Conservation (phyloP, 2,113 vertebrate genomes). For the Xyliphius kryptos region DNA sequence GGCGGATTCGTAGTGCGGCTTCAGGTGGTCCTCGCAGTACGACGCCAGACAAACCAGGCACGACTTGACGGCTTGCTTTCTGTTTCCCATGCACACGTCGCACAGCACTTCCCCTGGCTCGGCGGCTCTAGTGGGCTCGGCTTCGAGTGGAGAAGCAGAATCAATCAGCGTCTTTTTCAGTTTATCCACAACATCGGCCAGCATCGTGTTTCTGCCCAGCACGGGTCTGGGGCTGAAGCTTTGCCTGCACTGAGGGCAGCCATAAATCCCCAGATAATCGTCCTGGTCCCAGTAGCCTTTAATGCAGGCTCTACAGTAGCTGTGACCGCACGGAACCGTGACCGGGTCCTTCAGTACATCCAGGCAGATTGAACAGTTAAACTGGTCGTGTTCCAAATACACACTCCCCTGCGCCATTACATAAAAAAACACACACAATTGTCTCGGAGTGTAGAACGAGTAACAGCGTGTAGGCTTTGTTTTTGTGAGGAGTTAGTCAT, state of each 20-base stretch:
- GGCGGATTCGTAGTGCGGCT: conserved; percentile 82
- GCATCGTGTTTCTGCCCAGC: conserved; percentile 63
- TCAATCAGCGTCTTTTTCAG: conserved; percentile 51
- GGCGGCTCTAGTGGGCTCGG: conserved; percentile 36
- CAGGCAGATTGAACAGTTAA: conserved; percentile 67
- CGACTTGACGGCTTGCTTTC: conserved; percentile 82
- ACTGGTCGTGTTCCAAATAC: conserved; percentile 63
- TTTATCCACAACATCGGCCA: conserved; percentile 64
- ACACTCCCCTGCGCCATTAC: conserved; percentile 66
- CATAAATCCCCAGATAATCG: conserved; percentile 55
- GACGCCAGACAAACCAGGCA: conserved; percentile 91
- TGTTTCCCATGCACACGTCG: conserved; percentile 83
- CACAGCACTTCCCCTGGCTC: conserved; percentile 64
- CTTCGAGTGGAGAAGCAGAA: too few species aligned
- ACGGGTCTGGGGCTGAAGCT: conserved; percentile 61
- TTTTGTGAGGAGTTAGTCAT: too few species aligned
- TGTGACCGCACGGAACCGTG: conserved; percentile 68
- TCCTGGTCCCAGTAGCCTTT: conserved; percentile 67
- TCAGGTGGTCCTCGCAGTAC: conserved; percentile 87
- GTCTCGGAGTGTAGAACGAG: too few species aligned
- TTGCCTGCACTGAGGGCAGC: conserved; percentile 64
- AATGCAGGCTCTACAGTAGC: conserved; percentile 63
- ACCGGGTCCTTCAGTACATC: conserved; percentile 60
- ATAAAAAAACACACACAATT: too few species aligned
- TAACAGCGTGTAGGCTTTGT: too few species aligned